These are phyloP conservation scores for Chrysaora quinquecirrha DNA, from an alignment of 30 jellyfish, hydroid and myxozoan genomes.

Conservation along the genomic window DNA sequence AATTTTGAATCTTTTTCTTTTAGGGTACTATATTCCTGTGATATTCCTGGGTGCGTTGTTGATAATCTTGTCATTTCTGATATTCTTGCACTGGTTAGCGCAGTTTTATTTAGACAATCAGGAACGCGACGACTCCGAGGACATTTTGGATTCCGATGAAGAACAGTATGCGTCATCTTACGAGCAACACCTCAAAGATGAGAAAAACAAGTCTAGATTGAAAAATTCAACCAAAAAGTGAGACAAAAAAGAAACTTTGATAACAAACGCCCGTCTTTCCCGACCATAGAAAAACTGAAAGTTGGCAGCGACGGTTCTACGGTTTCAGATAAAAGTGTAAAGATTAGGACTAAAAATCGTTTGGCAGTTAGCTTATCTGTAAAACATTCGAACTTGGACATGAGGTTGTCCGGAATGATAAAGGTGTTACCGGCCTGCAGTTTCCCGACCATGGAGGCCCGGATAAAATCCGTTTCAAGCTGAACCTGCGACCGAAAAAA, in stretches of 20 bases:
- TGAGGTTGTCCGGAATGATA: slow-evolving; percentile 56
- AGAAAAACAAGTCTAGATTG: not conserved
- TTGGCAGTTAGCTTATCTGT: slow-evolving; percentile 45
- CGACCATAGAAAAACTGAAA: no score
- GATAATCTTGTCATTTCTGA: slow-evolving; percentile 29
- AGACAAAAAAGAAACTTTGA: not conserved
- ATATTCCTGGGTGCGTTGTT: slow-evolving; percentile 59
- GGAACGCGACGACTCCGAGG: slow-evolving; percentile 42
- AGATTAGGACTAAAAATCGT: slow-evolving; percentile 24
- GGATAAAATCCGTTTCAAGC: slow-evolving; percentile 42
- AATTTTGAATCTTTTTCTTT: not conserved
- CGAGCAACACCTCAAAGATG: not conserved
- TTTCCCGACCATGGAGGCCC: slow-evolving; percentile 64
- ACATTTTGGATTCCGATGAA: slow-evolving; percentile 41
- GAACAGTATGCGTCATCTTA: slow-evolving; percentile 37
- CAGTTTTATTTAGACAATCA: slow-evolving; percentile 61
- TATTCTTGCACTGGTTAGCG: slow-evolving; percentile 61
- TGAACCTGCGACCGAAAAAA: slow-evolving; percentile 16
- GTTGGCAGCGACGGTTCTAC: no score
- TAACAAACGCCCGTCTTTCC: no score
- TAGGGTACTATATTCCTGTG: slow-evolving; percentile 68
- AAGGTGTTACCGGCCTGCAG: slow-evolving; percentile 57
- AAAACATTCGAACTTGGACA: slow-evolving; percentile 18
- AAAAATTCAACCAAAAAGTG: not conserved
- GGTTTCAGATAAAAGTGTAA: slow-evolving; percentile 41